Evolutionary conservation across 2,797 vertebrate species (phyloP).

Genomic region (Muscicapa striata): DNA sequence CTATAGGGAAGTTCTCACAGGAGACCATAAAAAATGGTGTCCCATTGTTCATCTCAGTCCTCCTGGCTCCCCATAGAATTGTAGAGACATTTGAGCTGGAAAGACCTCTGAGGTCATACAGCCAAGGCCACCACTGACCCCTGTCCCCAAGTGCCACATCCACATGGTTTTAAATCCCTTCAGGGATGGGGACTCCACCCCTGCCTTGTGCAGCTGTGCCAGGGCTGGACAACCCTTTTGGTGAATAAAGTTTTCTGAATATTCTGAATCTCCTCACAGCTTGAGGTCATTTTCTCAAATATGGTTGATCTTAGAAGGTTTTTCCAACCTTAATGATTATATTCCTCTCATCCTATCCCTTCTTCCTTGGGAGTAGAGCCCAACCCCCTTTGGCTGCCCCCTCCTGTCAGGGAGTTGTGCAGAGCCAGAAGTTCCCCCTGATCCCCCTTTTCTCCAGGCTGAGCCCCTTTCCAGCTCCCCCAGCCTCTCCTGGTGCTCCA

Average conservation of each 20-base stretch:
- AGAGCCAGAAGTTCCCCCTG: neutral
- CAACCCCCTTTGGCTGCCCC: fast-evolving
- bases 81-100: neutral
- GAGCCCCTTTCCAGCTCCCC: neutral
- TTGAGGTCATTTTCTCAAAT: neutral
- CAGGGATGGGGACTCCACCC: neutral
- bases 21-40: neutral
- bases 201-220: neutral
- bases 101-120: neutral
- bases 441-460: neutral
- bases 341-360: neutral
- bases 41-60: neutral
- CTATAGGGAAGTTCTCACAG: neutral
- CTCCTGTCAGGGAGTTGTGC: neutral
- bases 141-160: neutral
- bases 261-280: neutral
- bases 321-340: neutral
- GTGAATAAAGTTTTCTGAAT: neutral
- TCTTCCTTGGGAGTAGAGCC: neutral
- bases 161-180: neutral
- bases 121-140: neutral
- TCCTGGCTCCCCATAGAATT: fast-evolving
- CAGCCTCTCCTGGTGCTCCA: fast-evolving
- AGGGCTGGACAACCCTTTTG: neutral
- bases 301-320: neutral